A percentile compares a stretch with the other conserved stretches of the same genome.
These are phyloP conservation scores for Cyprinodon brontotheroides DNA, from an alignment of 2,113 vertebrate species.

Conservation along the genomic window DNA sequence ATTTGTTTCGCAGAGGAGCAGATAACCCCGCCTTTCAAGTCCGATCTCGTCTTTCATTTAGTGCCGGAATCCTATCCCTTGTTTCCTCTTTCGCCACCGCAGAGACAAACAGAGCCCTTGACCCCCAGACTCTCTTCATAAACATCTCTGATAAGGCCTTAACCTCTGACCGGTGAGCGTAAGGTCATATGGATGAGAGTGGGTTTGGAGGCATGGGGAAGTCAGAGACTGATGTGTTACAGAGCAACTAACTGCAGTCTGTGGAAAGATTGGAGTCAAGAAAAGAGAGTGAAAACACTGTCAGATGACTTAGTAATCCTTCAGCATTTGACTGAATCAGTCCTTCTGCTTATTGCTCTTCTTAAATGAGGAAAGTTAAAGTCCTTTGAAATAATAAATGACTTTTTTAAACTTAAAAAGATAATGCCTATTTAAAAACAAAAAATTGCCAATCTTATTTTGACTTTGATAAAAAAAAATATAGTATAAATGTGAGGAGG, in stretches of 20 bases:
- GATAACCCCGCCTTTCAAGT: conserved; percentile 71
- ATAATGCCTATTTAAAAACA: not conserved
- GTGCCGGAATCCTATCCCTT: conserved; percentile 71
- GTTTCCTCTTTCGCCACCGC: conserved; percentile 69
- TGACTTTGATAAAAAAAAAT: not conserved
- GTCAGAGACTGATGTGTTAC: conserved; percentile 17
- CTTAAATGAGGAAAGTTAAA: not conserved
- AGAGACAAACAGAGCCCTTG: conserved; percentile 58
- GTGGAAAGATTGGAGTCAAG: not conserved
- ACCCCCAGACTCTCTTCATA: conserved; percentile 55
- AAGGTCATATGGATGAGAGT: conserved; percentile 49
- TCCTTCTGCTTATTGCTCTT: too few relatives aligned
- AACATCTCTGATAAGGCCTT: conserved; percentile 54
- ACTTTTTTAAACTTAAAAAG: not conserved
- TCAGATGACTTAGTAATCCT: not conserved
- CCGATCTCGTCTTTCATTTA: conserved; percentile 72
- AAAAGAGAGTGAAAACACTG: not conserved
- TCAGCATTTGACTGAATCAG: too few relatives aligned
- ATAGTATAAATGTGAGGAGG: not conserved
- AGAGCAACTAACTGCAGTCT: not conserved
- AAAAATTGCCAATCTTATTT: not conserved
- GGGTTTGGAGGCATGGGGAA: conserved; percentile 10
- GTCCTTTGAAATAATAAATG: not conserved
- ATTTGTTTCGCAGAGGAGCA: conserved; percentile 62
- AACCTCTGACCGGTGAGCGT: conserved; percentile 35